phyloP scores from a whole-genome alignment of 2,113 vertebrate genomes.

The Speoplatyrhinus poulsoni region DNA sequence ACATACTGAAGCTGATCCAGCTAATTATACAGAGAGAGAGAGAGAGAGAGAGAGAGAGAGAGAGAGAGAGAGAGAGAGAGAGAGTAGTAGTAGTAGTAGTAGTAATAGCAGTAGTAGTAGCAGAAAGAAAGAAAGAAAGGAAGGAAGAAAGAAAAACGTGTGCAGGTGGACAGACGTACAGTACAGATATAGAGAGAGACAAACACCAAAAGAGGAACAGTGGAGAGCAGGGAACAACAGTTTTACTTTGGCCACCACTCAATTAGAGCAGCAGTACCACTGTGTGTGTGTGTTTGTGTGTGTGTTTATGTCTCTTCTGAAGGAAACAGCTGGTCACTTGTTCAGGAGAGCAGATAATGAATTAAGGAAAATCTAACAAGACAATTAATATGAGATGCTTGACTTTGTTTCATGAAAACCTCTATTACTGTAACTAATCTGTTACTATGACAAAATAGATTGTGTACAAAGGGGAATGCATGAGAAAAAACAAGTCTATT shows the following conservation, averaged over 20 bases:
- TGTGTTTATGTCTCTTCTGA: slow-evolving; percentile 50
- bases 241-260: slow-evolving; percentile 47
- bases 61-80: slow-evolving; percentile 8
- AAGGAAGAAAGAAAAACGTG: slow-evolving; percentile 9
- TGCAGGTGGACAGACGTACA: too few relatives aligned
- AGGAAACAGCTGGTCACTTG: slow-evolving; percentile 59
- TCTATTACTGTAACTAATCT: too few relatives aligned
- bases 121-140: slow-evolving; percentile 15
- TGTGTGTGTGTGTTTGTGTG: slow-evolving; percentile 21
- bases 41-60: slow-evolving; percentile 11
- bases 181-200: too few relatives aligned
- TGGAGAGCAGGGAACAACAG: too few relatives aligned
- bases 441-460: too few relatives aligned
- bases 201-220: too few relatives aligned
- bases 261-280: slow-evolving; percentile 53
- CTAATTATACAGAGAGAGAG: neutral
- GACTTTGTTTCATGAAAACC: neutral
- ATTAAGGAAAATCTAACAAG: slow-evolving; percentile 38
- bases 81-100: slow-evolving; percentile 5
- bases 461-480: too few relatives aligned
- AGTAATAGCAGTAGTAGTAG: too few relatives aligned
- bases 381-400: too few relatives aligned
- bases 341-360: slow-evolving; percentile 33
- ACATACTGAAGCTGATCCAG: too few relatives aligned
- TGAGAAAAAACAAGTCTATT: too few relatives aligned